Conservation (phyloP, 2,888 invertebrate species). For the Andrena chrysosceles region DNA sequence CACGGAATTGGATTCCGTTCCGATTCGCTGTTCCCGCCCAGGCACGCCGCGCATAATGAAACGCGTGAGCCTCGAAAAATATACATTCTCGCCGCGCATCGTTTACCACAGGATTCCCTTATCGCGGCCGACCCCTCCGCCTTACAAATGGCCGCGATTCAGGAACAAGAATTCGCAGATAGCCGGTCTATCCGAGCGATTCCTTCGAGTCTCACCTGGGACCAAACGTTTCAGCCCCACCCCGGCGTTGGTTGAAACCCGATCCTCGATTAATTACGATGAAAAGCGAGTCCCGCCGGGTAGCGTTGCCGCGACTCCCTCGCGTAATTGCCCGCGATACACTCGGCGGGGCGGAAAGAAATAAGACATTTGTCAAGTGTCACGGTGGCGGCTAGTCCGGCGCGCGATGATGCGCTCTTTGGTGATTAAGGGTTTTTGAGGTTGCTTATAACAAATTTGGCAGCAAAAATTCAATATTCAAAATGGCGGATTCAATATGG, state of each 20-base stretch:
- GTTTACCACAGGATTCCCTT: conserved; percentile 61
- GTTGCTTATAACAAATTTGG: too few species aligned
- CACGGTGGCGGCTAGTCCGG: conserved; percentile 49
- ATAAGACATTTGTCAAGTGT: conserved; percentile 62
- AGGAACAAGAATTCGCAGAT: conserved; percentile 60
- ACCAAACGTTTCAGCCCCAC: conserved; percentile 1
- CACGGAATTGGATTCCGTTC: conserved; percentile 58
- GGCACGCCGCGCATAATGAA: conserved; percentile 52
- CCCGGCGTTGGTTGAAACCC: conserved; percentile 16
- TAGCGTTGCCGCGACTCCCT: conserved; percentile 19
- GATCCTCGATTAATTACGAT: conserved; percentile 36
- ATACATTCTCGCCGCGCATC: conserved; percentile 62
- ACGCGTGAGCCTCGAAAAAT: conserved; percentile 51
- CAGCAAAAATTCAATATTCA: too few species aligned
- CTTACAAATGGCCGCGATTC: conserved; percentile 69
- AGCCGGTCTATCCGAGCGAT: conserved; percentile 35
- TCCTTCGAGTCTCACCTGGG: conserved; percentile 25
- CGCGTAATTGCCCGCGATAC: conserved; percentile 47
- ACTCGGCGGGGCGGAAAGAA: not conserved
- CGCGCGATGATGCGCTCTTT: conserved; percentile 54
- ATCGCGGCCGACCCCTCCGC: conserved; percentile 54
- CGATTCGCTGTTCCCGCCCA: conserved; percentile 37
- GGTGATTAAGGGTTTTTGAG: too few species aligned
- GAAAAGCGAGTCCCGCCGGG: not conserved
- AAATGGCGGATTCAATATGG: too few species aligned